Evolutionary conservation across 1,140 invertebrate genomes (phyloP).

Genomic region (Sinella curviseta): DNA sequence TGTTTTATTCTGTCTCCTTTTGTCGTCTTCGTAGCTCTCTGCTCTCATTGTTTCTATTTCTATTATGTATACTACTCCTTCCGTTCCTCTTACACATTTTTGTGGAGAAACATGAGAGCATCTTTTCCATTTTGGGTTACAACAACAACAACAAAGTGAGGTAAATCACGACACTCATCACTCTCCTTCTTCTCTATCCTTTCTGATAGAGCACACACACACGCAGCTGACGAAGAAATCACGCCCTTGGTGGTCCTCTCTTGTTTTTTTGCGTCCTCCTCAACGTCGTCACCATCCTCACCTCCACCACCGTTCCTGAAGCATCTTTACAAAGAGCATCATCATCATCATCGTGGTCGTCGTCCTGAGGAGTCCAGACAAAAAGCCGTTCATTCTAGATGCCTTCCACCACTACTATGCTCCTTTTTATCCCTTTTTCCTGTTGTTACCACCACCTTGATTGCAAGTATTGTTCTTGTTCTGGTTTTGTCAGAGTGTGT

Average conservation of each 20-base stretch:
- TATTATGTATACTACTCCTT: background rate
- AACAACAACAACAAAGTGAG: too few relatives aligned
- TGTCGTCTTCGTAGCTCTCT: background rate
- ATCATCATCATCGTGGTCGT: background rate
- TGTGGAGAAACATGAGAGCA: too few relatives aligned
- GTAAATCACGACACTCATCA: conserved; percentile 7
- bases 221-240: background rate
- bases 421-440: background rate
- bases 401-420: too few relatives aligned
- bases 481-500: background rate
- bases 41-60: background rate
- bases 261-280: background rate
- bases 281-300: background rate
- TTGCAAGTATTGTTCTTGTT: conserved; percentile 5
- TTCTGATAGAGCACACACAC: too few relatives aligned
- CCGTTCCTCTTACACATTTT: background rate
- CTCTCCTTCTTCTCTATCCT: too few relatives aligned
- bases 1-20: background rate
- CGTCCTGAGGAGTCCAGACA: background rate
- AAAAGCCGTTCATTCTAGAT: background rate
- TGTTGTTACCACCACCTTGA: conserved; percentile 8
- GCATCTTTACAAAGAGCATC: too few relatives aligned
- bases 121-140: too few relatives aligned
- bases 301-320: background rate
- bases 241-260: conserved; percentile 1